Percentiles rank a stretch among this genome's conserved stretches.
phyloP scores from a whole-genome alignment of 2,888 invertebrate genomes.

The Conops quadrifasciatus region DNA sequence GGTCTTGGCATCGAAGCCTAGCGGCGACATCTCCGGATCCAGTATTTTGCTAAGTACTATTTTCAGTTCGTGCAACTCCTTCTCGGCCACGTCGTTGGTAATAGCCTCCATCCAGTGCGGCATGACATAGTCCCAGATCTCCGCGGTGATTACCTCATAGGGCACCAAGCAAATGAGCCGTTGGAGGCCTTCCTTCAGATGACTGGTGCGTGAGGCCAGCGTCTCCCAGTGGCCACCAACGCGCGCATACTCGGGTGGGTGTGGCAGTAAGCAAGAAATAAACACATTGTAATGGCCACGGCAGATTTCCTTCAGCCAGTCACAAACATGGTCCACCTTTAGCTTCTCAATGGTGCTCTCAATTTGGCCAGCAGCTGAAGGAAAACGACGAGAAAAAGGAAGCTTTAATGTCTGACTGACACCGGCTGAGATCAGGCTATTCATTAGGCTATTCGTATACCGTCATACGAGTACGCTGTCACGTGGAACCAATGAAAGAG shows the following conservation, averaged over 20 bases:
- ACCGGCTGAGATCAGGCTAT: background rate
- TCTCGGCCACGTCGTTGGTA: slow-evolving; percentile 88
- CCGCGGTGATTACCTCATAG: slow-evolving; percentile 94
- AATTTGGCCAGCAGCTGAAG: slow-evolving; percentile 70
- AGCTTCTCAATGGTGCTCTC: slow-evolving; percentile 91
- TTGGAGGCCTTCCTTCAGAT: slow-evolving; percentile 93
- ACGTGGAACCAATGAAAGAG: slow-evolving; percentile 99
- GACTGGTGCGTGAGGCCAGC: slow-evolving; percentile 84
- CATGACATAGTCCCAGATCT: slow-evolving; percentile 98
- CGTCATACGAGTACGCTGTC: slow-evolving; percentile 95
- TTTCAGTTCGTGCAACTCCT: slow-evolving; percentile 84
- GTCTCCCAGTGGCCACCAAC: slow-evolving; percentile 98
- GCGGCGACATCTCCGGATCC: slow-evolving; percentile 94
- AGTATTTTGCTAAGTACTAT: slow-evolving; percentile 90
- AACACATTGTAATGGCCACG: slow-evolving; percentile 83
- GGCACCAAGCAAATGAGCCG: slow-evolving; percentile 95
- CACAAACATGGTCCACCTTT: slow-evolving; percentile 91
- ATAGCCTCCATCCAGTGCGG: slow-evolving; percentile 99
- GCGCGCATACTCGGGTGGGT: slow-evolving; percentile 94
- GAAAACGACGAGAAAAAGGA: background rate
- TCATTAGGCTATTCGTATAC: slow-evolving; percentile 65
- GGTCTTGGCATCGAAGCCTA: slow-evolving; percentile 92
- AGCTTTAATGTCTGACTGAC: background rate
- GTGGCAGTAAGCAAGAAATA: slow-evolving; percentile 92
- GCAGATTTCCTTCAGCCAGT: slow-evolving; percentile 88